Percentiles rank a stretch among this genome's conserved stretches.
These are phyloP conservation scores for Dryadula phaetusa DNA, from an alignment of 2,888 invertebrate species.

Conservation along the genomic window DNA sequence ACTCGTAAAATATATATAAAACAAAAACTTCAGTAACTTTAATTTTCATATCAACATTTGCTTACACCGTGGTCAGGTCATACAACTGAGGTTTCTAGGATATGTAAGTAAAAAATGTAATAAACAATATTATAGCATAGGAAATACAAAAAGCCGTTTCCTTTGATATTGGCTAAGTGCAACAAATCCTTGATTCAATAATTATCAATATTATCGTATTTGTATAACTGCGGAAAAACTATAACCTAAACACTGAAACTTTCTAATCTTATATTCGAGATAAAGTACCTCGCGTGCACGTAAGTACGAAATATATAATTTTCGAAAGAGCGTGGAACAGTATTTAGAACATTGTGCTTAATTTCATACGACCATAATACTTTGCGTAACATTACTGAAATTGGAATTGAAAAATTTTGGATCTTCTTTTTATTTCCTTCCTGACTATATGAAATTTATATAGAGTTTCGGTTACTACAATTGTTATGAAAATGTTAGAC, in stretches of 20 bases:
- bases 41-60: slow-evolving; percentile 40
- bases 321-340: slow-evolving; percentile 22
- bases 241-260: slow-evolving; percentile 20
- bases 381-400: neutral
- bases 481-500: neutral
- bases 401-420: neutral
- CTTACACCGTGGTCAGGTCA: neutral
- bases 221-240: slow-evolving; percentile 26
- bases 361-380: slow-evolving; percentile 2
- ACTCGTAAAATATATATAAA: slow-evolving; percentile 76
- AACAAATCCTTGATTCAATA: slow-evolving; percentile 37
- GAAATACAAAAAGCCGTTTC: slow-evolving; percentile 36
- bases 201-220: slow-evolving; percentile 34
- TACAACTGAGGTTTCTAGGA: slow-evolving; percentile 1
- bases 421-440: no score
- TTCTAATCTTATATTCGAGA: slow-evolving; percentile 35
- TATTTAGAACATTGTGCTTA: slow-evolving; percentile 19
- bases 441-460: neutral
- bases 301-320: slow-evolving; percentile 24
- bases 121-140: slow-evolving; percentile 3
- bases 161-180: slow-evolving; percentile 30
- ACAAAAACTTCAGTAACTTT: slow-evolving; percentile 54
- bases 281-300: slow-evolving; percentile 23
- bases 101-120: neutral
- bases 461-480: neutral